phyloP scores from a whole-genome alignment of 2,797 vertebrate species.

The Halcyon badia region DNA sequence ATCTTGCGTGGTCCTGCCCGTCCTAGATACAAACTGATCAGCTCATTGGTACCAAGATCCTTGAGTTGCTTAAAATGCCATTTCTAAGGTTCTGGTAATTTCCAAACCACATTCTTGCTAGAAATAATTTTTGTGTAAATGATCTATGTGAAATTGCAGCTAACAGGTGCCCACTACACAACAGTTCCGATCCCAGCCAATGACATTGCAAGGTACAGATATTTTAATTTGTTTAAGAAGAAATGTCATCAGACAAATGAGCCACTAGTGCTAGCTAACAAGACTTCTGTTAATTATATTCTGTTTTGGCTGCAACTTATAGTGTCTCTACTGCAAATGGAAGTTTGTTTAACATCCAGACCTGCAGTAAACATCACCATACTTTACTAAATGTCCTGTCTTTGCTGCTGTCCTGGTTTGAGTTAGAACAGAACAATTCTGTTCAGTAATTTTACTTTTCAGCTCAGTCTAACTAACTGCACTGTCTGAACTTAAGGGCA shows the following conservation, averaged over 20 bases:
- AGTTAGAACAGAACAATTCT: no score
- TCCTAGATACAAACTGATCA: background rate
- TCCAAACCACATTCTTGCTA: background rate
- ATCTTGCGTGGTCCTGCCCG: background rate
- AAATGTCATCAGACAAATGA: background rate
- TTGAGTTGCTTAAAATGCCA: background rate
- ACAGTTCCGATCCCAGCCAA: background rate
- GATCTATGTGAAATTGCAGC: background rate
- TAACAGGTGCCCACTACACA: background rate
- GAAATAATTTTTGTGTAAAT: background rate
- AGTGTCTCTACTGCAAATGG: background rate
- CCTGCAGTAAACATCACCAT: background rate
- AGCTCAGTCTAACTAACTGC: no score
- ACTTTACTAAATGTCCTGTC: background rate
- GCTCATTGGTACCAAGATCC: background rate
- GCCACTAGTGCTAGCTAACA: background rate
- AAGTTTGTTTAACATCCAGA: background rate
- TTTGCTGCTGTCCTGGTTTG: background rate
- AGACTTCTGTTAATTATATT: background rate
- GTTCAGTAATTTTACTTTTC: no score
- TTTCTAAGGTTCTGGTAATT: background rate
- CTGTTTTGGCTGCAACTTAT: background rate
- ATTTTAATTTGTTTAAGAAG: background rate
- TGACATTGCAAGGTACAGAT: background rate
- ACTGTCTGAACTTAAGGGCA: no score